phyloP scores from a whole-genome alignment of 2,888 invertebrate species.

The Xestia ashworthii region DNA sequence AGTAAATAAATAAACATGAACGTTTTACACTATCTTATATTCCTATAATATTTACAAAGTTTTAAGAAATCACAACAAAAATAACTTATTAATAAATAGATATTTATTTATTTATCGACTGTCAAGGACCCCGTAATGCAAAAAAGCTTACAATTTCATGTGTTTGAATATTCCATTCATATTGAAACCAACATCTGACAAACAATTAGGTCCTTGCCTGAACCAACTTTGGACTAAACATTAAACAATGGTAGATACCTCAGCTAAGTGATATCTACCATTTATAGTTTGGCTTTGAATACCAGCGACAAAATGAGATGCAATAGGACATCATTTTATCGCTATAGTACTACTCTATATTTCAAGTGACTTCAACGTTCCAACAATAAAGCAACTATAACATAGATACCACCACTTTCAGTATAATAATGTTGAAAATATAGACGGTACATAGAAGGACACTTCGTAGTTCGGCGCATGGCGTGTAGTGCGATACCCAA shows the following conservation, averaged over 20 bases:
- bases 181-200: constrained; percentile 23
- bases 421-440: constrained; percentile 26
- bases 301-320: constrained; percentile 47
- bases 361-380: not conserved
- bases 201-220: constrained; percentile 16
- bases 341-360: constrained; percentile 31
- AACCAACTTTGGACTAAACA: constrained; percentile 25
- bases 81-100: constrained; percentile 85
- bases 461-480: constrained; percentile 31
- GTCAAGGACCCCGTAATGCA: constrained; percentile 41
- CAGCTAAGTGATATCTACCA: constrained; percentile 10
- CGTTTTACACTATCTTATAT: constrained; percentile 73
- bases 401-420: constrained; percentile 22
- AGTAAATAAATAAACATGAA: constrained; percentile 65
- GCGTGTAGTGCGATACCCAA: constrained; percentile 5
- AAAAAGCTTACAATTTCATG: constrained; percentile 36
- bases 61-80: constrained; percentile 85
- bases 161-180: constrained; percentile 12
- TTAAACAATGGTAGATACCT: constrained; percentile 8
- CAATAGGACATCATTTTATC: constrained; percentile 35
- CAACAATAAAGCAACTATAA: constrained; percentile 17
- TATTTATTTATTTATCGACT: constrained; percentile 67
- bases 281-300: constrained; percentile 17
- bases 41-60: constrained; percentile 76
- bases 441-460: constrained; percentile 46